Conservation (phyloP, 2,113 vertebrate genomes). For the Typhlomys cinereus region DNA sequence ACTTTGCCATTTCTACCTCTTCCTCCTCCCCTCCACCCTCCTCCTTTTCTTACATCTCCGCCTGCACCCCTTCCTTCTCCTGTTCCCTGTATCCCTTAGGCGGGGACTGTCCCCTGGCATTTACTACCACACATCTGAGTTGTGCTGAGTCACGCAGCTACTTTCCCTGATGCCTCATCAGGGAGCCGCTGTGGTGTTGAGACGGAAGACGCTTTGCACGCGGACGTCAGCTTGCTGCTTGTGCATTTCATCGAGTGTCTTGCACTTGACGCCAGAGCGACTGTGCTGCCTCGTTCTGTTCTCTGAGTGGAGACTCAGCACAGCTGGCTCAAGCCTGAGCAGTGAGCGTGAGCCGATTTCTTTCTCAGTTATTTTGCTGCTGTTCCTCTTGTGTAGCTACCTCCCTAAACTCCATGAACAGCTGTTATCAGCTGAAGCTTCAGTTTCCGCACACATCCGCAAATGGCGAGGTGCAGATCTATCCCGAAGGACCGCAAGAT, state of each 20-base stretch:
- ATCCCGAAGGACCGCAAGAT: neutral
- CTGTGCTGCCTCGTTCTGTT: neutral
- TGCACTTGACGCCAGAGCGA: neutral
- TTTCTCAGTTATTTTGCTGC: neutral
- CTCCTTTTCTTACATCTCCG: neutral
- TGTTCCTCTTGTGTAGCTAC: neutral
- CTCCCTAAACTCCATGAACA: constrained; percentile 55
- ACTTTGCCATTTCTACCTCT: too few species aligned
- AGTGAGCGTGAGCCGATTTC: constrained; percentile 31
- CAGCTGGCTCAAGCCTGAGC: neutral
- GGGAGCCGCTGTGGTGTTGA: neutral
- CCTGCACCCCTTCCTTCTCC: neutral
- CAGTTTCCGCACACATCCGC: constrained; percentile 56
- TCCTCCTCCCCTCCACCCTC: too few species aligned
- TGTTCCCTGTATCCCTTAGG: neutral
- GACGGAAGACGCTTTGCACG: neutral
- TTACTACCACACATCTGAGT: neutral
- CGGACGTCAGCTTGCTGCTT: neutral
- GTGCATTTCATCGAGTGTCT: neutral
- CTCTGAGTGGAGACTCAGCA: neutral
- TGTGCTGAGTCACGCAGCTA: neutral
- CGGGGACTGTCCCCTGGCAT: neutral
- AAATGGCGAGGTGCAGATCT: neutral
- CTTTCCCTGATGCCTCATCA: neutral
- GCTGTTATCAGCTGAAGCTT: constrained; percentile 46